Evolutionary conservation across 64 coral and sea anemone genomes (phyloP).

Genomic region (Montipora capricornis): DNA sequence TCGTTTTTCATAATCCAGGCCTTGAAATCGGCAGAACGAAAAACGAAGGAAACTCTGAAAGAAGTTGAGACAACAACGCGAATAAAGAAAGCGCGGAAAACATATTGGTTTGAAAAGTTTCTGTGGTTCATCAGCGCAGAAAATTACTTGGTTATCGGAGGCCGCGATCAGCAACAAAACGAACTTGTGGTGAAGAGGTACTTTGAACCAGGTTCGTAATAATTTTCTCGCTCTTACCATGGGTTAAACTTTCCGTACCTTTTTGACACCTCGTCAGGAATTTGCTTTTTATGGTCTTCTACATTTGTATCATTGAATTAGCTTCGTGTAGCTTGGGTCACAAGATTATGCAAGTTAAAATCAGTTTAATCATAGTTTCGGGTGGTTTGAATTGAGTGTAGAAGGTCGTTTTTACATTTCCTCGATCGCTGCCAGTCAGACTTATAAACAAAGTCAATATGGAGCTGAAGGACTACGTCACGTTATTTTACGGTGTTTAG

Average conservation of each 20-base stretch:
- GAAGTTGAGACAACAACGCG: conserved; percentile 97
- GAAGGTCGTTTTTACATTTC: not conserved
- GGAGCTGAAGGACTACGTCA: no score
- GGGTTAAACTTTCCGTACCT: not conserved
- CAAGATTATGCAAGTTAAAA: no score
- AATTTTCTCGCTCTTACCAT: not conserved
- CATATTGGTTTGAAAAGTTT: conserved; percentile 99
- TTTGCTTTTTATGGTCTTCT: not conserved
- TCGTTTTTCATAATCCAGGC: conserved; percentile 57
- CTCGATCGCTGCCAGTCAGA: no score
- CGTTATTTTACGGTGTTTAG: no score
- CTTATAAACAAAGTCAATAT: no score
- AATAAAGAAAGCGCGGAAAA: conserved; percentile 96
- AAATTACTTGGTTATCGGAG: conserved; percentile 96
- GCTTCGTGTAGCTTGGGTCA: no score
- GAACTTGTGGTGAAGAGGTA: conserved; percentile 96
- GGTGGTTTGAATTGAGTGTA: no score
- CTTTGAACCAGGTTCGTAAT: conserved; percentile 71
- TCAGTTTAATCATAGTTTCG: no score
- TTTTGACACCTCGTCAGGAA: no score
- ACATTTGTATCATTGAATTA: no score
- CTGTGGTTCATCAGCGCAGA: conserved; percentile 95
- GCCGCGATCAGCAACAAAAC: conserved; percentile 97
- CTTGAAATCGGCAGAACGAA: conserved; percentile 94
- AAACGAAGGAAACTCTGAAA: conserved; percentile 94